Percentiles rank a stretch among this genome's conserved stretches.
Evolutionary conservation across 2,113 vertebrate species (phyloP).

Genomic region (Prunella himalayana): DNA sequence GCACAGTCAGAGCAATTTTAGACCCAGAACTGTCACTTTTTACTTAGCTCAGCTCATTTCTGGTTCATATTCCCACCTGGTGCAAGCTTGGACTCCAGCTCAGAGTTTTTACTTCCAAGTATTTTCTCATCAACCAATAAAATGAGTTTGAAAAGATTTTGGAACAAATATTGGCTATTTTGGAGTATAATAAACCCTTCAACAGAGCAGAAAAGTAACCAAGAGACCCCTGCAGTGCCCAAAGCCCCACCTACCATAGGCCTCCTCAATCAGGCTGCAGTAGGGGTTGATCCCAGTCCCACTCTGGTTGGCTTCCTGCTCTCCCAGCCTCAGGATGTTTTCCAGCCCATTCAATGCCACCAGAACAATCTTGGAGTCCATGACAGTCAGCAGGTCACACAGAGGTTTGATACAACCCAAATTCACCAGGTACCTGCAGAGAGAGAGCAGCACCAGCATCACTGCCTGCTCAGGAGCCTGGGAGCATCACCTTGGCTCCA

Average conservation of each 20-base stretch:
- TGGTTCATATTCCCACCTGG: neutral
- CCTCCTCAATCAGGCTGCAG: constrained; percentile 96
- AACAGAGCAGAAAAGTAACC: neutral
- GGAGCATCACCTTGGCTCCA: neutral
- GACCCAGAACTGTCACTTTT: neutral
- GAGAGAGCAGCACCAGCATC: neutral
- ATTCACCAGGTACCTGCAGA: constrained; percentile 88
- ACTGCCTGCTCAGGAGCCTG: neutral
- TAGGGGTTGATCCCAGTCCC: constrained; percentile 90
- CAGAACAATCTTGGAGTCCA: constrained; percentile 98
- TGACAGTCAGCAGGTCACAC: constrained; percentile 94
- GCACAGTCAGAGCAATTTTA: neutral
- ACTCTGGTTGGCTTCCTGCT: constrained; percentile 92
- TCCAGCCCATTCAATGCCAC: constrained; percentile 93
- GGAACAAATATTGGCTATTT: rapidly evolving
- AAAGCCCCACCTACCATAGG: constrained; percentile 78
- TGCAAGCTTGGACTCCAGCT: neutral
- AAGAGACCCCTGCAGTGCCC: neutral
- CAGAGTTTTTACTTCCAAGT: neutral
- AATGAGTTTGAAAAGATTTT: neutral
- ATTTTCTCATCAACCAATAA: neutral
- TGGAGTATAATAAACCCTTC: rapidly evolving
- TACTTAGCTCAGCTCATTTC: neutral
- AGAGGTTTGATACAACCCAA: constrained; percentile 94
- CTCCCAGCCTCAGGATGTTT: constrained; percentile 93